A percentile compares a stretch with the other conserved stretches of the same genome.
phyloP scores from a whole-genome alignment of 2,797 vertebrate species.

The Cossypha heuglini region DNA sequence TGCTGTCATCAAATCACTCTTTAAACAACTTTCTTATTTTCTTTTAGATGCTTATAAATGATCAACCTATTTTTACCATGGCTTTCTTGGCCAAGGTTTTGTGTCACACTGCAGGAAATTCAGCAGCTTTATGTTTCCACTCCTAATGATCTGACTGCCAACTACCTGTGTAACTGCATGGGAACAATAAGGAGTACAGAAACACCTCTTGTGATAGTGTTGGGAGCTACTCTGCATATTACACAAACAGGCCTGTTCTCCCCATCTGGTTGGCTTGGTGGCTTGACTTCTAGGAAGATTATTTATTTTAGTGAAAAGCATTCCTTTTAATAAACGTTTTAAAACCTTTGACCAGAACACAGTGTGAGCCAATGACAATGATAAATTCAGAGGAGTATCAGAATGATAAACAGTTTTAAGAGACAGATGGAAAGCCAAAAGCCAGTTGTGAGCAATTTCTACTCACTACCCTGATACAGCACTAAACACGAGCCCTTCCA shows the following conservation, averaged over 20 bases:
- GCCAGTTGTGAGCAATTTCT: background rate
- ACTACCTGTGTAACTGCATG: conserved; percentile 33
- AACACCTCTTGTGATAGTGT: background rate
- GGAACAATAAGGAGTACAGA: background rate
- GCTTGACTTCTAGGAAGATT: background rate
- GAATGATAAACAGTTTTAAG: conserved; percentile 21
- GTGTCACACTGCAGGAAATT: conserved; percentile 14
- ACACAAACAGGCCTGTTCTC: background rate
- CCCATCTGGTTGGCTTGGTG: background rate
- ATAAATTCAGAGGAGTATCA: conserved; percentile 25
- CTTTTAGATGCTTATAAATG: conserved; percentile 20
- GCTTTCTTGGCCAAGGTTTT: conserved; percentile 10
- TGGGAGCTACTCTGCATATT: background rate
- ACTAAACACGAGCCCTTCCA: conserved; percentile 36
- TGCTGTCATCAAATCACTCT: conserved; percentile 62
- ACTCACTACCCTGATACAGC: background rate
- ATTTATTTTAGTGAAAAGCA: conserved; percentile 29
- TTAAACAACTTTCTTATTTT: conserved; percentile 52
- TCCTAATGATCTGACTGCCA: conserved; percentile 18
- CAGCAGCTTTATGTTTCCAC: conserved; percentile 16
- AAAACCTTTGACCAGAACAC: conserved; percentile 37
- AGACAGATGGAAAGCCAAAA: conserved; percentile 26
- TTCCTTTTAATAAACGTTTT: conserved; percentile 29
- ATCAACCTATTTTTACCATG: conserved; percentile 41
- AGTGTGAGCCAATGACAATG: background rate